Evolutionary conservation across 2,797 vertebrate species (phyloP).

Genomic region (Xenentodon cancila): DNA sequence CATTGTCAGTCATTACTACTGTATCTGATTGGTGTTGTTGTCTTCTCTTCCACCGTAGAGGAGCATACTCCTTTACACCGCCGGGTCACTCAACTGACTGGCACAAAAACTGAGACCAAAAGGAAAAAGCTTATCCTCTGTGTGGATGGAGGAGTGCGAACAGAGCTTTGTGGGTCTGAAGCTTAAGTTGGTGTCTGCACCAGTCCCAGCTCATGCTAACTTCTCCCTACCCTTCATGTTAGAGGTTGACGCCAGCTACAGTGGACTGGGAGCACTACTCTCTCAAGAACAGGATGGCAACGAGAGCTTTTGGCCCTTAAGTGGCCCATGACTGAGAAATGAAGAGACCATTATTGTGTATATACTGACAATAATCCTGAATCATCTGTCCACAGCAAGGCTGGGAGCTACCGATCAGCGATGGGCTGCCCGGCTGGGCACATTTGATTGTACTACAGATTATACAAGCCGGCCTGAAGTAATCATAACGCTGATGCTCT

Average conservation of each 20-base stretch:
- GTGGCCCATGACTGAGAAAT: background rate
- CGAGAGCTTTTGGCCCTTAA: background rate
- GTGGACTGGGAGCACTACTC: background rate
- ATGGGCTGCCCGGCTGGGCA: background rate
- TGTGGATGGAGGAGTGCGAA: background rate
- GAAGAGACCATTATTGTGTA: background rate
- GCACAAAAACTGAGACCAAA: too few species aligned
- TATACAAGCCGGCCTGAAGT: background rate
- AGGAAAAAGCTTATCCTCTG: background rate
- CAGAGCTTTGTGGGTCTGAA: background rate
- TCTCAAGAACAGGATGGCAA: background rate
- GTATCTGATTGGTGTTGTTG: background rate
- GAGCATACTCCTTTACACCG: background rate
- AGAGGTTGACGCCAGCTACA: slow-evolving; percentile 13
- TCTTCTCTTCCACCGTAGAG: background rate
- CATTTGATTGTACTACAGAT: background rate
- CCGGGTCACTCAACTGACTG: background rate
- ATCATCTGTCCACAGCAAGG: background rate
- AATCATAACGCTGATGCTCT: background rate
- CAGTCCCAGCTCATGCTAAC: slow-evolving; percentile 3
- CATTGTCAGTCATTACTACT: background rate
- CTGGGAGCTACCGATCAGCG: background rate
- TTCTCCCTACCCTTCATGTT: slow-evolving; percentile 10
- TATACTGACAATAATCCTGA: background rate
- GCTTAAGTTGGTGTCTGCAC: background rate